Percentiles rank a stretch among this genome's conserved stretches.
These are phyloP conservation scores for Pomatorhinus ruficollis DNA, from an alignment of 2,113 vertebrate species.

Conservation along the genomic window DNA sequence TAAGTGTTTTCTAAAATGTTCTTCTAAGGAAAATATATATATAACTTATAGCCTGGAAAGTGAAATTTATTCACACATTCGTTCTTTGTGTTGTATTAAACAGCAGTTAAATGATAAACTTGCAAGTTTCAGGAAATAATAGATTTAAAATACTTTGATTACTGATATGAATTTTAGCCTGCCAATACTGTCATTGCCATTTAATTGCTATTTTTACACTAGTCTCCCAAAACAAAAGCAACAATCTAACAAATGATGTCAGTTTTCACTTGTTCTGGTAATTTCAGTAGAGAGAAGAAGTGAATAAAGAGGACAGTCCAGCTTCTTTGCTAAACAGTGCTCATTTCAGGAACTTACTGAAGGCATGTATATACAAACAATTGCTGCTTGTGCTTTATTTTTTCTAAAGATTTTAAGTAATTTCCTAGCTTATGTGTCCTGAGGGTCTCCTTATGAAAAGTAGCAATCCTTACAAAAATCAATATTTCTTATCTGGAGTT, in stretches of 20 bases:
- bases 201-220: not conserved
- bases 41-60: not conserved
- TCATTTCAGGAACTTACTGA: not conserved
- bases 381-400: not conserved
- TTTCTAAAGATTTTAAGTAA: not conserved
- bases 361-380: not conserved
- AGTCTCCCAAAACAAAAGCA: not conserved
- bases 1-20: not conserved
- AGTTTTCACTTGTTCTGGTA: not conserved
- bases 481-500: not conserved
- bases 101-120: not conserved
- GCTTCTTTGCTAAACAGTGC: not conserved
- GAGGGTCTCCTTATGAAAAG: not conserved
- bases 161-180: not conserved
- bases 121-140: not conserved
- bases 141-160: not conserved
- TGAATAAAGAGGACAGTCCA: not conserved
- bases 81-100: not conserved
- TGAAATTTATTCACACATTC: not conserved
- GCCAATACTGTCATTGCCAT: not conserved
- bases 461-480: not conserved
- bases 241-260: not conserved
- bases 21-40: not conserved
- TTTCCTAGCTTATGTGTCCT: not conserved
- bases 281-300: not conserved